Evolutionary conservation across 1,140 invertebrate species (phyloP), one percentile per base, ranked within the genome.

Genomic region (Magallana angulata): DNA sequence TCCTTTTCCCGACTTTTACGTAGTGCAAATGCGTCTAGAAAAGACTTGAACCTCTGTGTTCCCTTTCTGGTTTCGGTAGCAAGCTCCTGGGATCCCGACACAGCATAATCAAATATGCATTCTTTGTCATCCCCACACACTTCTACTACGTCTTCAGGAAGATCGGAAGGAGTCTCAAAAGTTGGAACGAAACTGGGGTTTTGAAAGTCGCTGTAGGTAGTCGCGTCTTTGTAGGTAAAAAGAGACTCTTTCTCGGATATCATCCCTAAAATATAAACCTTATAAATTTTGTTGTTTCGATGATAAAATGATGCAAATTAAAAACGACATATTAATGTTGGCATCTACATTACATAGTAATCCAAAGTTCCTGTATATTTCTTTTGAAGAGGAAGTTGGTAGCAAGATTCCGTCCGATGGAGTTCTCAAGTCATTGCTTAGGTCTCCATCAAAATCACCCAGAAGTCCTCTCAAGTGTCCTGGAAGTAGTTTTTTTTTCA

Each of bases 391-490:
- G 2, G 84, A 83, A 57, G 87, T 85, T n/a, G 62, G 24, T 12
- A 24, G 86, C 58, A 89, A 16, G 16, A 87, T 56, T 12, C n/a
- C 24, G 16, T 59, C 89, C 12, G 24, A 7, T n/a, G 36, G 2
- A 16, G 57, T 64, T 18, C 57, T 59, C 16, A 89, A 56, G 80
- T 89, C 89, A 85, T 89, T 85, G 60, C 59, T 84, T 82, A 57
- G 58, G 62, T 84, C 68, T n/a, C 82, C 82, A 82, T 89, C 86
- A 60, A 82, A 87, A 87, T 89, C 83, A 24, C 89, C 89, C 2
- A 89, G 60, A 3, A 89, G n/a, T 57, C 89, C 89, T 12, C 48
- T 30, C 14, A 87, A 48, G 14, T 14, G 57, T 48, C 89, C 89
- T 89, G 62, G 5, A 64, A 62, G 4, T 11, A 60, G 24, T 24